Evolutionary conservation across 2,113 vertebrate genomes (phyloP).

Genomic region (Colius striatus): DNA sequence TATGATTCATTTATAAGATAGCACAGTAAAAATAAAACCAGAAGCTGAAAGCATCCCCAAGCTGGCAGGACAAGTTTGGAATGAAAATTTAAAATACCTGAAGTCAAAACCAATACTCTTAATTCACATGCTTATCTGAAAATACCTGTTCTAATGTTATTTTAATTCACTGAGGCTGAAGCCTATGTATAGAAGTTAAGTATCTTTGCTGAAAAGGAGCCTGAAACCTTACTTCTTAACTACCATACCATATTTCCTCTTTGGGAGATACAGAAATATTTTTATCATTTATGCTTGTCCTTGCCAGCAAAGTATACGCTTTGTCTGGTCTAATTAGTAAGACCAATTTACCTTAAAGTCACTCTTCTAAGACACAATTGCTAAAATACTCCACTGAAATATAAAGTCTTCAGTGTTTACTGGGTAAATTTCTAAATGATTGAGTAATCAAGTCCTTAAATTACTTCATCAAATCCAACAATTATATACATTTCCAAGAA

Average conservation of each 20-base stretch:
- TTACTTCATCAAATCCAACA: neutral
- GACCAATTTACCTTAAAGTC: neutral
- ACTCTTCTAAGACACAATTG: neutral
- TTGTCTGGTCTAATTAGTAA: neutral
- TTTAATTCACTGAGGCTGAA: neutral
- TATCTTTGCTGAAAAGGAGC: neutral
- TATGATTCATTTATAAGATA: neutral
- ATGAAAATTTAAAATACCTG: neutral
- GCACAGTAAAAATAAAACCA: neutral
- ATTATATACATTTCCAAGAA: neutral
- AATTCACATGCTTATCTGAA: neutral
- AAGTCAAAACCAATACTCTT: neutral
- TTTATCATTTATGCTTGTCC: neutral
- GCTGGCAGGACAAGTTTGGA: neutral
- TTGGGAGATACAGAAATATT: neutral
- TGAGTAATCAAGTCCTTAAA: neutral
- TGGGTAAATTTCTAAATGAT: neutral
- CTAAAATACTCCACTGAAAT: neutral
- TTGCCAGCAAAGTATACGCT: neutral
- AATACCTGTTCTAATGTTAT: neutral
- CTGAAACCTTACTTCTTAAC: neutral
- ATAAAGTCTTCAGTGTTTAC: neutral
- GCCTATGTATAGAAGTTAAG: neutral
- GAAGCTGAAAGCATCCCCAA: neutral
- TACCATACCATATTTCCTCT: neutral